Evolutionary conservation across 2,113 vertebrate species (phyloP), one percentile per base, ranked within the genome.

Genomic region (Crypturellus undulatus): DNA sequence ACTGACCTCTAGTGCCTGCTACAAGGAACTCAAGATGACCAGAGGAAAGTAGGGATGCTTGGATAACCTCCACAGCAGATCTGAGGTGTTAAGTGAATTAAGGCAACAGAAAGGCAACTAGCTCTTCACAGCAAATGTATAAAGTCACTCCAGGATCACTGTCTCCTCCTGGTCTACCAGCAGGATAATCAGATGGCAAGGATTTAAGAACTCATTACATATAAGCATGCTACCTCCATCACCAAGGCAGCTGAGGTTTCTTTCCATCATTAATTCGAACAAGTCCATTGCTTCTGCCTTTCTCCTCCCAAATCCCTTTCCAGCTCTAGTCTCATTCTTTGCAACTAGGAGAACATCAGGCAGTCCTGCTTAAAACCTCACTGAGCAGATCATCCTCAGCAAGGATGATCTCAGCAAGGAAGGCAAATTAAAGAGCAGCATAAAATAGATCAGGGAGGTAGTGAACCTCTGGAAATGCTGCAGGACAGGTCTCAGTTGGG

Each of bases 1-100:
- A 72, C 94, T 97, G 96, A 96, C 92, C 95, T 94, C 95, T 96
- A 95, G 96, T 93, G 95, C 90, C 80, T 86, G 70, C 70, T 52
- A 21, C 15, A 9, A 86, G 83, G 77, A 96, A 95, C 32, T 95
- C 84, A 59, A 89, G 80, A 59, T 54, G 88, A 72, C 9, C 12
- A 2, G 30, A 18, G 42, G 24, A 71, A 52, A 42, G 24, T 2
- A 36, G 21, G 5, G 16, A 32, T 52, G 32, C 58, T 54, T 17
- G 56, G 34, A 3, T 40, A 87, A 71, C 38, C 30, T 67, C 13
- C 28, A 32, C 12, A 17, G 43, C 14, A 85, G 45, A 15, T 47
- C 43, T 59, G 63, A 79, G 63, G 18, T 4, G 25, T 10, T 12
- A 1, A 4, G 36, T 24, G 34, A 72, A 28, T n/a, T n/a, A n/a